Conservation (phyloP, 2,797 vertebrate species). For the Onychomys leucogaster region DNA sequence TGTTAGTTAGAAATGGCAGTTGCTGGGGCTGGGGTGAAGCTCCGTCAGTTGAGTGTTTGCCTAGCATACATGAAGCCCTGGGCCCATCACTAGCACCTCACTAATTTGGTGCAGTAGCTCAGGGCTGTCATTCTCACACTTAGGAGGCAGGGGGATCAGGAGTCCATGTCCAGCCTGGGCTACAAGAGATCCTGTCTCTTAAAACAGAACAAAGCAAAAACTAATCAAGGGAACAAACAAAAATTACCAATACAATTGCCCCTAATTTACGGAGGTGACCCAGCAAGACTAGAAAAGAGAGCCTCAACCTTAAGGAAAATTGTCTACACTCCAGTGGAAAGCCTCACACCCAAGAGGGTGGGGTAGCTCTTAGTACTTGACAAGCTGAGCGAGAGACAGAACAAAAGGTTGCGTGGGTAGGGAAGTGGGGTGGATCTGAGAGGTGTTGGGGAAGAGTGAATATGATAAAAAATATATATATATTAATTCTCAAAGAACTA, state of each 20-base stretch:
- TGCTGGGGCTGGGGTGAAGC: not conserved
- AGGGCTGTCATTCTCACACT: not conserved
- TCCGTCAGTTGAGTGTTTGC: not conserved
- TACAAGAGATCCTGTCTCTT: not conserved
- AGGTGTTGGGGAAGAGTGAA: not conserved
- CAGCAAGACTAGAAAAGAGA: not conserved
- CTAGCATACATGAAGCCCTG: not conserved
- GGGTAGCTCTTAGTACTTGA: not conserved
- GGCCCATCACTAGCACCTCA: not conserved
- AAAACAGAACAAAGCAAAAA: not conserved
- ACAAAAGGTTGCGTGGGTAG: not conserved
- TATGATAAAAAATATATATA: not conserved
- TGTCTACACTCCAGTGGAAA: not conserved
- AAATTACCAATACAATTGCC: not conserved
- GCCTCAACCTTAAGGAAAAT: not conserved
- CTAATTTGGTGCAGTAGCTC: not conserved
- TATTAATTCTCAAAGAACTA: not conserved
- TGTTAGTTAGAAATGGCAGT: not conserved
- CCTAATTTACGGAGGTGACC: slow-evolving; percentile 37
- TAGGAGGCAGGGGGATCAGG: not conserved
- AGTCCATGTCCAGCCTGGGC: too few species aligned
- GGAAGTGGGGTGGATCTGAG: not conserved
- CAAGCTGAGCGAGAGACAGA: not conserved
- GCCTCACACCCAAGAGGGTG: not conserved
- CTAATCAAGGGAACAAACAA: not conserved